phyloP scores from a whole-genome alignment of 2,113 vertebrate species.

The Rhineura floridana region DNA sequence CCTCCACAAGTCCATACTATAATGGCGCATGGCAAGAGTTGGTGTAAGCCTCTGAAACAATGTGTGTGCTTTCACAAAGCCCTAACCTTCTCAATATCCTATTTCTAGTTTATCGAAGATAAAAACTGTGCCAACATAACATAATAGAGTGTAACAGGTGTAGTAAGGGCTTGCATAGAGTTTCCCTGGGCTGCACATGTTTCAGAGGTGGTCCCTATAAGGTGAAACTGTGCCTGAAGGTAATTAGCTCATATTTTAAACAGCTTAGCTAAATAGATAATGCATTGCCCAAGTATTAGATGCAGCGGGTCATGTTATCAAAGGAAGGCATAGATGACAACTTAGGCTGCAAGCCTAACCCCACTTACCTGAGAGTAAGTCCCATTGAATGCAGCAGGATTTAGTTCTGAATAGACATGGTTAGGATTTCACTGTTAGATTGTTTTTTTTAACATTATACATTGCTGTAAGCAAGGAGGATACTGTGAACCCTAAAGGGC shows the following conservation, averaged over 20 bases:
- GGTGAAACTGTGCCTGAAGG: no score
- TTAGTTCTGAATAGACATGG: not conserved
- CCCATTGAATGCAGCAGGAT: not conserved
- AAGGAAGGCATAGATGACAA: no score
- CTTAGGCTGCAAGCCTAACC: no score
- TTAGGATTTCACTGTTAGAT: not conserved
- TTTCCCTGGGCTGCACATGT: not conserved
- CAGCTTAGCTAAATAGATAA: not conserved
- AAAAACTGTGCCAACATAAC: not conserved
- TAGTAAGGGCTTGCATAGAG: not conserved
- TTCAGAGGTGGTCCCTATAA: not conserved
- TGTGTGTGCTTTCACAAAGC: not conserved
- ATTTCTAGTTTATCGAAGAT: not conserved
- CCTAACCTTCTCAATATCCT: not conserved
- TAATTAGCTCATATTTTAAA: not conserved
- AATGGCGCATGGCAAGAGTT: not conserved
- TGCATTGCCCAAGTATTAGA: not conserved
- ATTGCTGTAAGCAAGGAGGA: not conserved
- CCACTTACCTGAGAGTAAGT: no score
- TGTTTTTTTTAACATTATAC: not conserved
- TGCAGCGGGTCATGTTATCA: not conserved
- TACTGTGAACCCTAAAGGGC: not conserved
- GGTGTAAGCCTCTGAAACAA: not conserved
- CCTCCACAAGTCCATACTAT: not conserved
- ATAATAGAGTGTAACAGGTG: not conserved